Evolutionary conservation across 2,888 invertebrate species (phyloP), one percentile per base, ranked within the genome.

Genomic region (Acanthococcus lagerstroemiae): DNA sequence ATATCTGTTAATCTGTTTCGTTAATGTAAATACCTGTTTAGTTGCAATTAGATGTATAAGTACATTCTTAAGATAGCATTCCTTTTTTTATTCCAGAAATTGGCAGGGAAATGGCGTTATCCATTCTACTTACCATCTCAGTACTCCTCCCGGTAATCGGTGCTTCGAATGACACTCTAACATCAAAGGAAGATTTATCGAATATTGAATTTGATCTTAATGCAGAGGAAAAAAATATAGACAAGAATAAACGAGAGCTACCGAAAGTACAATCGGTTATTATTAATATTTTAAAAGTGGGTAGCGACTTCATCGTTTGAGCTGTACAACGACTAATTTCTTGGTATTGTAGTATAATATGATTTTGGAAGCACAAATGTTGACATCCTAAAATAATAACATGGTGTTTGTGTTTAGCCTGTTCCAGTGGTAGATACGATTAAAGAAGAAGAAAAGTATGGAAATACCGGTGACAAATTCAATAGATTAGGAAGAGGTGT

Each of bases 341-440:
- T n/a, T n/a, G n/a, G n/a, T n/a, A n/a, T n/a, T n/a, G n/a, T n/a
- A n/a, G n/a, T n/a, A n/a, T n/a, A n/a, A n/a, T n/a, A n/a, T n/a
- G n/a, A n/a, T n/a, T n/a, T n/a, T n/a, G n/a, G n/a, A n/a, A n/a
- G n/a, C n/a, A n/a, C n/a, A n/a, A n/a, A n/a, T n/a, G n/a, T n/a
- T n/a, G n/a, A n/a, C n/a, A n/a, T n/a, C n/a, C n/a, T 37, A 37
- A 12, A n/a, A n/a, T n/a, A n/a, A n/a, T n/a, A n/a, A 57, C 15
- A 6, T 30, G 2, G 21, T 67, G 60, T 24, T 48, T 66, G n/a
- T 22, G 71, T 73, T 30, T 76, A 72, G 80, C 86, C 87, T 0
- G 80, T 81, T 69, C 88, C 90, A 0, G 78, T 90, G 68, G 82
- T 90, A 24, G 90, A 90, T 72, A 82, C 82, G n/a, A 85, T 87